Evolutionary conservation across 2,888 invertebrate genomes (phyloP).

Genomic region (Gisinianus flammeolus): DNA sequence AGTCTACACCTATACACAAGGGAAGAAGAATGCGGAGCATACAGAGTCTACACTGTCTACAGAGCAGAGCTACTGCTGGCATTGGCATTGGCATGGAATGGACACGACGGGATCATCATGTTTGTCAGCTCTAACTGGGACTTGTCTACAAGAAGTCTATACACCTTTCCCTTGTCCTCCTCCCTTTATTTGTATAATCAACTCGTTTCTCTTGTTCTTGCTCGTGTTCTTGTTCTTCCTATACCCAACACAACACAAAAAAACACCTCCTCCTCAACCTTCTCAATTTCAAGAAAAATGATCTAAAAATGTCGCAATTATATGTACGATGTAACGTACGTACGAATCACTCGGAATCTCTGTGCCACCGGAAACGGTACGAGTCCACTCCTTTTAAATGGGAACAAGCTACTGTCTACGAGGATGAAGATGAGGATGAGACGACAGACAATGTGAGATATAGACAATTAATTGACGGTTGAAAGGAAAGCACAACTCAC

Average conservation of each 20-base stretch:
- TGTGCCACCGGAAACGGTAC: too few relatives aligned
- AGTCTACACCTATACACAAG: too few relatives aligned
- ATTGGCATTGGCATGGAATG: background rate
- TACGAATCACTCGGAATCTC: background rate
- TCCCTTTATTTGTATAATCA: too few relatives aligned
- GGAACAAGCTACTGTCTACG: background rate
- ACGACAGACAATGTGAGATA: background rate
- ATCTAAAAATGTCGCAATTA: too few relatives aligned
- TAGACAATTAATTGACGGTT: background rate
- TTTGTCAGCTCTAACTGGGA: background rate
- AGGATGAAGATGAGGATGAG: background rate
- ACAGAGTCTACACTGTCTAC: background rate
- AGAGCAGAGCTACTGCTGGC: background rate
- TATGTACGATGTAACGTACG: background rate
- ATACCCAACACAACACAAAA: background rate
- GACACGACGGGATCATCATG: background rate
- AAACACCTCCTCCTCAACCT: background rate
- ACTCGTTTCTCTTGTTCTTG: background rate
- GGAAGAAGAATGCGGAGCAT: background rate
- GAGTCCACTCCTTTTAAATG: background rate
- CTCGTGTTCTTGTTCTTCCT: background rate
- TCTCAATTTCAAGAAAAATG: too few relatives aligned
- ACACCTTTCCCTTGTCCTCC: background rate
- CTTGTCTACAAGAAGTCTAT: background rate
- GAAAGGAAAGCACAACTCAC: constrained; percentile 57